These are phyloP conservation scores for Drosophila leonis DNA, from an alignment of 2,888 invertebrate genomes.

Conservation along the genomic window DNA sequence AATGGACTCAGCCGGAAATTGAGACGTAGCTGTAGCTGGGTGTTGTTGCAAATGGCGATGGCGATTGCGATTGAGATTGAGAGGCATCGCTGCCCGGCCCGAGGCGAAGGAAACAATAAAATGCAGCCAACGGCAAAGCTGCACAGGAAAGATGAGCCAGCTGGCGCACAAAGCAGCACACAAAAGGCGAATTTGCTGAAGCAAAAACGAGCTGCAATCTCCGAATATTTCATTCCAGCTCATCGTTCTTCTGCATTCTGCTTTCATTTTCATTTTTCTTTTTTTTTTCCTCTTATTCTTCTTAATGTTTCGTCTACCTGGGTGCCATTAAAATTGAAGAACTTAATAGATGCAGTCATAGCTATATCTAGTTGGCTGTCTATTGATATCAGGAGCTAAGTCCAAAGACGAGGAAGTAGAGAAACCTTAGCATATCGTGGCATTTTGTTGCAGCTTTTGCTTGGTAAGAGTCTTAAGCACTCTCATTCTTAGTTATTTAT, in stretches of 20 bases:
- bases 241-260: slow-evolving; percentile 27
- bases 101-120: slow-evolving; percentile 63
- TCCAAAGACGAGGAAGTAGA: background rate
- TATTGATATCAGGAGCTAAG: background rate
- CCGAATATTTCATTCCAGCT: slow-evolving; percentile 42
- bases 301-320: background rate
- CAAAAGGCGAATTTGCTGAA: slow-evolving; percentile 48
- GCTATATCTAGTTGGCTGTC: background rate
- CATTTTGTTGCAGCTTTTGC: too few relatives aligned
- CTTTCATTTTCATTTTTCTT: background rate
- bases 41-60: background rate
- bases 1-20: slow-evolving; percentile 42
- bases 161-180: slow-evolving; percentile 4
- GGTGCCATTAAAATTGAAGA: background rate
- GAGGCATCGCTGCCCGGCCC: slow-evolving; percentile 18
- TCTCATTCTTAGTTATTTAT: too few relatives aligned
- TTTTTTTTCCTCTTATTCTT: background rate
- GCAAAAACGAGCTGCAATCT: slow-evolving; percentile 43
- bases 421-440: background rate
- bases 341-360: background rate
- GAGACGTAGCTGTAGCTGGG: slow-evolving; percentile 16
- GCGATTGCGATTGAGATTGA: background rate
- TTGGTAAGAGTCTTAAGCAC: too few relatives aligned
- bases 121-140: slow-evolving; percentile 64
- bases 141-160: slow-evolving; percentile 10